A percentile compares a stretch with the other conserved stretches of the same genome.
phyloP scores from a whole-genome alignment of 2,888 invertebrate genomes.

The Nymphalis urticae region DNA sequence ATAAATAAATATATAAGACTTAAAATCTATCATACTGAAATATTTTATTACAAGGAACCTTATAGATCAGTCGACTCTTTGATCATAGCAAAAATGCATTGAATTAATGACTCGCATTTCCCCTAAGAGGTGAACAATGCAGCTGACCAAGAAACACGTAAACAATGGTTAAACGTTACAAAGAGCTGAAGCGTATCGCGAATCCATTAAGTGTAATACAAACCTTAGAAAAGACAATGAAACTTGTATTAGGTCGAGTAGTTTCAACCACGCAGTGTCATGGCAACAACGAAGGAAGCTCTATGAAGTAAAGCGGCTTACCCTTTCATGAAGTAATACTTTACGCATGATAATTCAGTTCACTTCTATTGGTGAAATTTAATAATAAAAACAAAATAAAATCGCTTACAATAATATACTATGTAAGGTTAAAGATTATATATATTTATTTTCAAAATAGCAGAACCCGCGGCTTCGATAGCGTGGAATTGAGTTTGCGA shows the following conservation, averaged over 20 bases:
- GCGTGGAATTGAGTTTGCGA: too few relatives aligned
- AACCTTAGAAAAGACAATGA: constrained; percentile 39
- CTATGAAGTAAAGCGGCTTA: not conserved
- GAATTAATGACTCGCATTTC: constrained; percentile 25
- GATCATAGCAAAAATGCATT: constrained; percentile 14
- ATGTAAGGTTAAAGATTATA: too few relatives aligned
- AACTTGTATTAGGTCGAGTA: constrained; percentile 24
- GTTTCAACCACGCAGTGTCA: not conserved
- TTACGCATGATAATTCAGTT: too few relatives aligned
- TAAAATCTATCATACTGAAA: not conserved
- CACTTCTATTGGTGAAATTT: not conserved
- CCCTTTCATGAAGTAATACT: too few relatives aligned
- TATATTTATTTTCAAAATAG: too few relatives aligned
- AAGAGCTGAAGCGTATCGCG: constrained; percentile 35
- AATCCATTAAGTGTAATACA: constrained; percentile 44
- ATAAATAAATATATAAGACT: too few relatives aligned
- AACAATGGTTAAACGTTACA: constrained; percentile 38
- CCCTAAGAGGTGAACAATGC: constrained; percentile 32
- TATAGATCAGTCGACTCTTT: not conserved
- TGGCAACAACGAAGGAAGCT: not conserved
- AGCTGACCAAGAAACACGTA: constrained; percentile 19
- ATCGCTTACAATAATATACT: not conserved
- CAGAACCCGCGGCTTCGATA: too few relatives aligned
- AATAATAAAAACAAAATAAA: not conserved
- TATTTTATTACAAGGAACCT: not conserved